phyloP scores from a whole-genome alignment of 2,797 vertebrate genomes.

The Hydrolagus colliei region DNA sequence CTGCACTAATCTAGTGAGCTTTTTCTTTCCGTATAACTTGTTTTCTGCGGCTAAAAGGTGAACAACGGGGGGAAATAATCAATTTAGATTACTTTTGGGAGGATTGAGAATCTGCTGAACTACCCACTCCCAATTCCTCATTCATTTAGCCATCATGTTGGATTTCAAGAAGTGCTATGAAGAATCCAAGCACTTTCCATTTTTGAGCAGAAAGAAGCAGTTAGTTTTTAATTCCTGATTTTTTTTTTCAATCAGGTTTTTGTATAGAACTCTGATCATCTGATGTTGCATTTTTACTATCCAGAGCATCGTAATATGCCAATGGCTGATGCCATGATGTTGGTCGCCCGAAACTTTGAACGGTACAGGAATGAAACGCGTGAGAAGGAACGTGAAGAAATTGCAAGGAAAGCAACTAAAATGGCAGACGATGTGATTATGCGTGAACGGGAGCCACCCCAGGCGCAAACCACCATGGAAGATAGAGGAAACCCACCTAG shows the following conservation, averaged over 20 bases:
- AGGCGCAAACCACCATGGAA: constrained; percentile 40
- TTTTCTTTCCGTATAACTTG: no score
- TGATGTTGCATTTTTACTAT: constrained; percentile 28
- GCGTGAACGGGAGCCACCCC: constrained; percentile 71
- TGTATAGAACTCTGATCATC: no score
- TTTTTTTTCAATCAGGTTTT: neutral
- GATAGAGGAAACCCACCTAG: constrained; percentile 68
- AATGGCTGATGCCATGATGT: constrained; percentile 90
- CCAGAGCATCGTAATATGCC: constrained; percentile 98
- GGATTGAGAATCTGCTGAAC: no score
- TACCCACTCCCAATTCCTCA: no score
- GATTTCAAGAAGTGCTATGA: no score
- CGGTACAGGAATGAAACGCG: constrained; percentile 82
- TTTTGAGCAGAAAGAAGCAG: no score
- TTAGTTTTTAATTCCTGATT: neutral
- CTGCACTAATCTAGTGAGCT: no score
- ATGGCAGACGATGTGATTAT: constrained; percentile 89
- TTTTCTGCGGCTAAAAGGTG: no score
- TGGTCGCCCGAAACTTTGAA: constrained; percentile 87
- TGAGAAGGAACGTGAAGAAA: constrained; percentile 87
- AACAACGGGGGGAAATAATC: no score
- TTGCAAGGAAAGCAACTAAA: constrained; percentile 87
- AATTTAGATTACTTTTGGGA: no score
- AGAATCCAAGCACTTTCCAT: no score
- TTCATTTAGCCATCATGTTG: no score